Evolutionary conservation across 2,888 invertebrate genomes (phyloP), one percentile per base, ranked within the genome.

Genomic region (Calameuta pallipes): DNA sequence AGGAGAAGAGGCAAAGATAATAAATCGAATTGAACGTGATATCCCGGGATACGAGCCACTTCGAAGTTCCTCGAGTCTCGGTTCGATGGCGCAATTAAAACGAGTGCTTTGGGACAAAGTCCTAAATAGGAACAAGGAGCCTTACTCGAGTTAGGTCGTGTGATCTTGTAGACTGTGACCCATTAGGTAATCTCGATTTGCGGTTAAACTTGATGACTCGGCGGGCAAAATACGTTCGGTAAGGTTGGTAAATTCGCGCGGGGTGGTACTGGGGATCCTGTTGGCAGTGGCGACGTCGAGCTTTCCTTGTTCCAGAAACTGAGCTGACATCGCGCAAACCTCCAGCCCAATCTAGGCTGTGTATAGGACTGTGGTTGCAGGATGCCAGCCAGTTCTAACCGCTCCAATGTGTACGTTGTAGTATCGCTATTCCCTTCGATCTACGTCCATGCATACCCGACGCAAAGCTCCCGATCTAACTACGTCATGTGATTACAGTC

Each of bases 241-340:
- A 34, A 31, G 81, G 80, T 79, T 80, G 84, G 74, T 80, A 83
- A 80, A 81, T 82, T 82, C 83, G 82, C 82, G 81, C 82, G 71
- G 81, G 82, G 31, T 31, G 31, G 31, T 31, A 0, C 31, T 31
- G 81, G 71, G 81, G 82, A 84, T 84, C 83, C 86, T 81, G 82
- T 87, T 84, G 83, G 83, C 71, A 71, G 30, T 13, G 71, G 71
- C 34, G 30, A 71, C 71, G 23, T 30, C 71, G 83, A 11, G 71
- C 85, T 84, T 84, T 83, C 85, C 83, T 82, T 83, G 85, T 88
- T 84, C 84, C 83, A 83, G 84, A 85, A 84, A 85, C 85, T 87
- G 86, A 88, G 86, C 85, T 83, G 87, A 86, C 87, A 83, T 80
- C 83, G 85, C 83, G 85, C 85, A 85, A 56, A 86, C 86, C 86